Evolutionary conservation across 2,113 vertebrate genomes (phyloP), one percentile per base, ranked within the genome.

Genomic region (Spilogale gracilis): DNA sequence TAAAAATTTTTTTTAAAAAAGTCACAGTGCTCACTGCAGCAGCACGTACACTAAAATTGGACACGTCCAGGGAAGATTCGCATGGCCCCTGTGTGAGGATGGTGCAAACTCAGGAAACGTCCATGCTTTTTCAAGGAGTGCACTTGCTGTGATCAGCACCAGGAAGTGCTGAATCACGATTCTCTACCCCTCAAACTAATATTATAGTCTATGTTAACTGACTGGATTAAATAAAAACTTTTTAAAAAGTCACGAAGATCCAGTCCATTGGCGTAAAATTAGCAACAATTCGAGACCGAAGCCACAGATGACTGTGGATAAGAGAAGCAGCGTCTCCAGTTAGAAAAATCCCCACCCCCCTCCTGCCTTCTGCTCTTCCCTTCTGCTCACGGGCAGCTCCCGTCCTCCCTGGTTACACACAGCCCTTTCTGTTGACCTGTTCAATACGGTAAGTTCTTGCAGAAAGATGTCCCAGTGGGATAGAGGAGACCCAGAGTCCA

Each of bases 401-500:
- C 5, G 17, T 4, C 1, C 81, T 48, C 27, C 5, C 0, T 7
- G 52, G 69, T 71, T 20, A 48, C 48, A 18, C 0, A 11, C 78
- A 50, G 58, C 23, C 12, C 0, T 78, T 38, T 83, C 18, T 13
- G n/a, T 52, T 38, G 92, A 63, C 74, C 87, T 84, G 89, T 18
- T 80, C 45, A 0, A 1, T 27, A 61, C 1, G 25, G 63, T 7
- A 67, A 78, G 71, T 63, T 95, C 80, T n/a, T 61, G 30, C 0
- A n/a, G 95, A 73, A 96, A 2, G 52, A 52, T 30, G 80, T 3
- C 13, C 58, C 9, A 0, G 1, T 0, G 2, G 58, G 60, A 92
- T 56, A 88, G n/a, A 87, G 38, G 25, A 60, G 79, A 61, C 69
- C 89, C 52, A 4, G 50, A 48, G 95, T 73, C 95, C 69, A 25